phyloP scores from a whole-genome alignment of 2,797 vertebrate species.

The Sebastes diaconus region DNA sequence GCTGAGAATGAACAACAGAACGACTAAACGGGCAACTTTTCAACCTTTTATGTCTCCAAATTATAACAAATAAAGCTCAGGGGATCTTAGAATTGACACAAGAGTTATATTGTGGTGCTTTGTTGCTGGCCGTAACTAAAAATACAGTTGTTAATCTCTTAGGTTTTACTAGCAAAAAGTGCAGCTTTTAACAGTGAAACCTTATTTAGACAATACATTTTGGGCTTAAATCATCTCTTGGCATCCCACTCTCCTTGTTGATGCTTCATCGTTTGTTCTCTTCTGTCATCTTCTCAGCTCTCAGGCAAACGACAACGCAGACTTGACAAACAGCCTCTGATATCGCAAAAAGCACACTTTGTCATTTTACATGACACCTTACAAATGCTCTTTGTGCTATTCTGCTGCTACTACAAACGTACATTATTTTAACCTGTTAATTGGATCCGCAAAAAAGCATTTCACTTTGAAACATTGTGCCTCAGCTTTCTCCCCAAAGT shows the following conservation, averaged over 20 bases:
- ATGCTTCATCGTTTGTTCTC: constrained; percentile 26
- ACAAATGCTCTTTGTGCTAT: constrained; percentile 31
- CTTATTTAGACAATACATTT: constrained; percentile 4
- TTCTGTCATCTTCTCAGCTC: neutral
- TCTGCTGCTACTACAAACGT: constrained; percentile 19
- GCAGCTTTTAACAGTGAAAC: neutral
- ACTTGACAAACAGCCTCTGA: constrained; percentile 36
- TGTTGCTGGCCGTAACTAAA: neutral
- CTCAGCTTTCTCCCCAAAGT: constrained; percentile 31
- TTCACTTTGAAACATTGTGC: constrained; percentile 56
- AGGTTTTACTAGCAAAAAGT: neutral
- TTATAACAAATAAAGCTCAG: neutral
- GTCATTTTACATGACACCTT: constrained; percentile 41
- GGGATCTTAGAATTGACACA: neutral
- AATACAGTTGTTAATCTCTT: neutral
- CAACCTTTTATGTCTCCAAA: neutral
- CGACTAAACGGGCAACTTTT: neutral
- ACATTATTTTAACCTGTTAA: constrained; percentile 47
- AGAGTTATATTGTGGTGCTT: neutral
- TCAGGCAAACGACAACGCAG: constrained; percentile 12
- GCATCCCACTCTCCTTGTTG: neutral
- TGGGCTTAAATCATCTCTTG: constrained; percentile 14
- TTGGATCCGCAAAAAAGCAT: constrained; percentile 47
- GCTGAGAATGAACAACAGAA: neutral
- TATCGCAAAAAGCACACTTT: constrained; percentile 34